Percentiles rank a stretch among this genome's conserved stretches.
Evolutionary conservation across 2,113 vertebrate genomes (phyloP).

Genomic region (Crotalus viridis): DNA sequence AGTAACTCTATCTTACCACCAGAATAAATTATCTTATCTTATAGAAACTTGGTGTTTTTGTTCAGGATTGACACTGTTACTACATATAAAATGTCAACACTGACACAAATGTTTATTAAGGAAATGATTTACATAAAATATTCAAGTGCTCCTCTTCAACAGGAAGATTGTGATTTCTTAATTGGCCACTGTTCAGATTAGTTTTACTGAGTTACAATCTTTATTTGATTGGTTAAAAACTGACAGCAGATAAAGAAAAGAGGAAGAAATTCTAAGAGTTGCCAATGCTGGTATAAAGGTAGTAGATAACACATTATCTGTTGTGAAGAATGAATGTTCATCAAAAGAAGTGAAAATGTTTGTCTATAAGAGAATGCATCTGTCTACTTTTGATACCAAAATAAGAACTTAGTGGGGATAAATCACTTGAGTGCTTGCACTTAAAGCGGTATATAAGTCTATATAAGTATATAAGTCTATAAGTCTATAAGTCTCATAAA

Average conservation of each 20-base stretch:
- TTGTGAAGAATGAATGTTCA: neutral
- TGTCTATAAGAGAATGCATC: neutral
- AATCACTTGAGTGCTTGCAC: neutral
- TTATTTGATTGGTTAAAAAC: neutral
- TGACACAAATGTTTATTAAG: neutral
- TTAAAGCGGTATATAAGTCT: no score
- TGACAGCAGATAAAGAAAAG: neutral
- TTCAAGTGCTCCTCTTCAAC: neutral
- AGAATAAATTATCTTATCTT: neutral
- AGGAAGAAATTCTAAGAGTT: neutral
- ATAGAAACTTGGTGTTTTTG: neutral
- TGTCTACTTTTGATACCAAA: neutral
- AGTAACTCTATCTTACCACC: neutral
- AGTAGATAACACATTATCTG: neutral
- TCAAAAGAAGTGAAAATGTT: neutral
- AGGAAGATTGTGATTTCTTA: neutral
- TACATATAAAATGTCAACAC: neutral
- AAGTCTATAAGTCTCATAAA: no score
- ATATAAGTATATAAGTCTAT: no score
- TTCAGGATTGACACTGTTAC: neutral
- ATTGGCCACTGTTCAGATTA: neutral
- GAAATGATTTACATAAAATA: neutral
- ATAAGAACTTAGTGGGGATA: neutral
- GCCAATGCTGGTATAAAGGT: neutral
- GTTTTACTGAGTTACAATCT: neutral